phyloP scores from a whole-genome alignment of 1,140 invertebrate genomes.

The Drosophila ambigua region DNA sequence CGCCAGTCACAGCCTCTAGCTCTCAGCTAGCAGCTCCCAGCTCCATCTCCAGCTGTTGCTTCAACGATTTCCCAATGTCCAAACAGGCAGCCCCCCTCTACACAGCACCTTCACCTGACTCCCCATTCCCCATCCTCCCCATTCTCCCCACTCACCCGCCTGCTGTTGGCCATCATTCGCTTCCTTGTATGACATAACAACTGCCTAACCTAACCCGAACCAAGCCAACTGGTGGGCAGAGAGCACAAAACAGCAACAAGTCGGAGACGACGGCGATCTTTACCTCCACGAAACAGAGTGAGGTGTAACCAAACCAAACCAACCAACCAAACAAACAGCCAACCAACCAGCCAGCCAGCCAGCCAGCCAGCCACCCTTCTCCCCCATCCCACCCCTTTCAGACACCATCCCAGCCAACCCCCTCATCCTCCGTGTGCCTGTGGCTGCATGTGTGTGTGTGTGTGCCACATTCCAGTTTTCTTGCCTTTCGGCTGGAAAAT shows the following conservation, averaged over 20 bases:
- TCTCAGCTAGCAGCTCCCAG: not conserved
- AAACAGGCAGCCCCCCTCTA: slow-evolving; percentile 25
- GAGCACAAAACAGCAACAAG: slow-evolving; percentile 22
- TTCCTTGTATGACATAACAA: slow-evolving; percentile 79
- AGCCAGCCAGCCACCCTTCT: not conserved
- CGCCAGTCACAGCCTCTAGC: slow-evolving; percentile 8
- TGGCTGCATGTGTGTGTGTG: slow-evolving; percentile 25
- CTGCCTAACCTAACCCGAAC: slow-evolving; percentile 46
- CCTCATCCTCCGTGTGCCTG: not conserved
- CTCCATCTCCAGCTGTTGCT: slow-evolving; percentile 31
- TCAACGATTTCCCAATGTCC: slow-evolving; percentile 31
- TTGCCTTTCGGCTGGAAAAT: slow-evolving; percentile 61
- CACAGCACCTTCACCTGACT: slow-evolving; percentile 7
- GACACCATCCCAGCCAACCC: not conserved
- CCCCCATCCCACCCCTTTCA: not conserved
- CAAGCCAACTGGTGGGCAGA: slow-evolving; percentile 18
- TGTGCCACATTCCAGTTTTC: slow-evolving; percentile 77
- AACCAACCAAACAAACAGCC: not conserved
- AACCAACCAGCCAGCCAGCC: not conserved
- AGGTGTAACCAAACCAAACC: slow-evolving; percentile 17
- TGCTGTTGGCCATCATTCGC: slow-evolving; percentile 72
- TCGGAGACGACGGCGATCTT: slow-evolving; percentile 67
- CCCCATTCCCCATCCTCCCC: slow-evolving; percentile 40
- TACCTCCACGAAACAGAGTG: slow-evolving; percentile 63
- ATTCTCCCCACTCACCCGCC: slow-evolving; percentile 22